Evolutionary conservation across 2,797 vertebrate genomes (phyloP), one percentile per base, ranked within the genome.

Genomic region (Margarornis squamiger): DNA sequence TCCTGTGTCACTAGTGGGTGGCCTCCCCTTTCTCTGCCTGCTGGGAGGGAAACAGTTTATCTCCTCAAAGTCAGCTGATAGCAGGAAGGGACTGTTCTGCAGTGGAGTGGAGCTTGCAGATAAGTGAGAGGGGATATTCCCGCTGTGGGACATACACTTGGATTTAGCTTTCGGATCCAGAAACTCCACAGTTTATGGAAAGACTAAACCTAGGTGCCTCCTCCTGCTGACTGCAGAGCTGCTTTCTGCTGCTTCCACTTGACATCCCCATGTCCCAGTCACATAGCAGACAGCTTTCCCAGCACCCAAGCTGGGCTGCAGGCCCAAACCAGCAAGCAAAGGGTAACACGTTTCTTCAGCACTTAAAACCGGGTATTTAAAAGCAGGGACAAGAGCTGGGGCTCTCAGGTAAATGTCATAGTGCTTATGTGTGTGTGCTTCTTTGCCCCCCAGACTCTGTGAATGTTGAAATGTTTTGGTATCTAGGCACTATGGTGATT

Each of bases 261-360:
- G 1, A 41, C 2, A 0, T 55, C 46, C 15, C 48, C 16, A 5
- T 1, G 1, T 49, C 29, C 32, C 2, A 3, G 11, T 19, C 41
- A 14, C 36, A 36, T 30, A 75, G 62, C 49, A 65, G 14, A 49
- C 7, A 75, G 12, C 3, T 72, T 71, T 67, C 63, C 54, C 23
- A 55, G 7, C 36, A 58, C 20, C 12, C 8, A 68, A 29, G 30
- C 45, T 36, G 66, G 71, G 29, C 45, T 78, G 55, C 34, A 54
- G 29, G 41, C 19, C 46, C 51, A 41, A 76, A 82, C 1, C 32
- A 85, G 54, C 26, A 72, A 80, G 15, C 22, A 67, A 30, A 51
- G n/a, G 34, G 14, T 66, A 24, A 57, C 20, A 65, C 65, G 7
- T 32, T 65, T 15, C 7, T 58, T 65, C 39, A 54, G 2, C 66